Conservation (phyloP, 2,888 invertebrate species). For the Oscheius sp. region DNA sequence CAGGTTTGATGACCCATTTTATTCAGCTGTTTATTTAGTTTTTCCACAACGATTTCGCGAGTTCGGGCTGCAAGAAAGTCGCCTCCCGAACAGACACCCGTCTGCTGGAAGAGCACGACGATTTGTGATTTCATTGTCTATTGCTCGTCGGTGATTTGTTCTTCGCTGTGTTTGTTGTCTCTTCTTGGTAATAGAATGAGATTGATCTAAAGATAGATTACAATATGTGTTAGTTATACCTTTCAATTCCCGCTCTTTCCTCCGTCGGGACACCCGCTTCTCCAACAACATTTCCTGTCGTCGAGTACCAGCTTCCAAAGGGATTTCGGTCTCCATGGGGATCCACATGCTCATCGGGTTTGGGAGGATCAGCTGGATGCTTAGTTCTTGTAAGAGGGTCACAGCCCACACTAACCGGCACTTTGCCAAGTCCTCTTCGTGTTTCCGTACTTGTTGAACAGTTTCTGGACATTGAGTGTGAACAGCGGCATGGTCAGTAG, state of each 20-base stretch:
- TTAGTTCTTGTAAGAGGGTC: neutral
- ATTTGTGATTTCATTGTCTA: neutral
- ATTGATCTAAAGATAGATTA: constrained; percentile 8
- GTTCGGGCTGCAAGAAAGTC: constrained; percentile 33
- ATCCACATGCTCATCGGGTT: constrained; percentile 40
- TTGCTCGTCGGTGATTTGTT: neutral
- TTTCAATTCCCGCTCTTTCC: constrained; percentile 38
- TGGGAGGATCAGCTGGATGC: constrained; percentile 46
- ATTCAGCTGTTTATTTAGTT: constrained; percentile 11
- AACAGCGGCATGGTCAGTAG: constrained; percentile 43
- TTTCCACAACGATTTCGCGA: constrained; percentile 23
- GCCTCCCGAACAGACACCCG: constrained; percentile 13
- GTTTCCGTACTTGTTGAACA: constrained; percentile 59
- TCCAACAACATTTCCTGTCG: constrained; percentile 43
- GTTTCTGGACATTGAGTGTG: constrained; percentile 40
- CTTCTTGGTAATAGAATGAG: constrained; percentile 30
- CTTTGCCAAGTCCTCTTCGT: constrained; percentile 61
- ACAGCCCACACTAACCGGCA: constrained; percentile 40
- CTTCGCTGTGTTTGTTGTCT: neutral
- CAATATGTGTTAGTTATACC: neutral
- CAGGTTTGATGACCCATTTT: constrained; percentile 1
- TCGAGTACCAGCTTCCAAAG: constrained; percentile 61
- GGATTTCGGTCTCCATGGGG: constrained; percentile 51
- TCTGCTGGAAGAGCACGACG: constrained; percentile 20
- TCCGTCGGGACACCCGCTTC: constrained; percentile 59